Evolutionary conservation across 2,113 vertebrate genomes (phyloP), one percentile per base, ranked within the genome.

Genomic region (Lophius piscatorius): DNA sequence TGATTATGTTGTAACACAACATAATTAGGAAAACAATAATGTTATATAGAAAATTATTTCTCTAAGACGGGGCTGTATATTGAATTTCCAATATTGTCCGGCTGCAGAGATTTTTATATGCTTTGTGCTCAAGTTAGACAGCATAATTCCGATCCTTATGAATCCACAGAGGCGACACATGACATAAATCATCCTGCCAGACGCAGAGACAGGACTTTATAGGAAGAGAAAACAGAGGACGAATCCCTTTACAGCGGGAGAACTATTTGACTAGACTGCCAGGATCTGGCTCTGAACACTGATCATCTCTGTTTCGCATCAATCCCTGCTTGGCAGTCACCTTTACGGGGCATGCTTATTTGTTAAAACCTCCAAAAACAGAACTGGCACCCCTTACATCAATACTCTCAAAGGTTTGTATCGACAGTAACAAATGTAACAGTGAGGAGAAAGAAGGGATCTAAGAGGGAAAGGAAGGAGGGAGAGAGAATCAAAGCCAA

Each of bases 271-370:
- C 63, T 42, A 42, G 41, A 40, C 33, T 46, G 49, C 58, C 13
- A 8, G 49, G 16, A 62, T 69, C 60, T 78, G 42, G 56, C 70
- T 58, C 42, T 50, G 39, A 73, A 39, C 18, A 13, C 39, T 63
- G 54, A 61, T 74, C 72, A 80, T 61, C 65, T 81, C 48, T 69
- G 66, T 79, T 70, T 75, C 61, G 61, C 70, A 68, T 81, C 74
- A 78, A 79, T 82, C 57, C 49, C 51, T 60, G 35, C 55, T 70
- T 73, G 69, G 59, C 72, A 66, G 66, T 71, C 65, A 76, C 69
- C 66, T 77, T 67, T 79, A 55, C 70, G 64, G 76, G 56, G 56
- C 70, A 57, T 57, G 49, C 46, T 64, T 61, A 57, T 80, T 72
- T 80, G 67, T 72, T 65, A 62, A 55, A 46, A 48, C 70, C 57